Percentiles rank a stretch among this genome's conserved stretches.
phyloP scores from a whole-genome alignment of 2,797 vertebrate genomes.

The Momotus momota region DNA sequence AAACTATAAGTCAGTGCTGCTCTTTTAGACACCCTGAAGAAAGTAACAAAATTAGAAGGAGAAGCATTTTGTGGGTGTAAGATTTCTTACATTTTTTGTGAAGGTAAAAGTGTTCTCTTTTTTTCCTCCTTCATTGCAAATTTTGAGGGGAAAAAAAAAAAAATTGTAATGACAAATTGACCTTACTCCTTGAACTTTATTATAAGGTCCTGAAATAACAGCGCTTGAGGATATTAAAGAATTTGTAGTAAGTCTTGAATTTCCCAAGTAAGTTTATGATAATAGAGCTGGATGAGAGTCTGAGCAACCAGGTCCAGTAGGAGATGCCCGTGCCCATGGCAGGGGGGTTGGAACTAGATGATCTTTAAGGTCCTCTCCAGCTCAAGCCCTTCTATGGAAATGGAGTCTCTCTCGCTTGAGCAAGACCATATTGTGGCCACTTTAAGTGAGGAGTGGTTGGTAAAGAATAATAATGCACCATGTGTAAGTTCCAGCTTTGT shows the following conservation, averaged over 20 bases:
- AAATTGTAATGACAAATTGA: rapidly evolving
- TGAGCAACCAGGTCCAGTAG: too few species aligned
- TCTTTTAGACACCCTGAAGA: not conserved
- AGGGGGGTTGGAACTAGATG: too few species aligned
- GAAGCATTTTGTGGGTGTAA: not conserved
- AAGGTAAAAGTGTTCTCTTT: not conserved
- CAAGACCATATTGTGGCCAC: not conserved
- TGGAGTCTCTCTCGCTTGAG: not conserved
- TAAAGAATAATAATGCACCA: not conserved
- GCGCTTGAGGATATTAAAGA: not conserved
- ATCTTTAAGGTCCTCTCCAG: too few species aligned
- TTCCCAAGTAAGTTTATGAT: not conserved
- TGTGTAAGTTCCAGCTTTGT: not conserved
- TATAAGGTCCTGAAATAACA: not conserved
- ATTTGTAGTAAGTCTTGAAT: not conserved
- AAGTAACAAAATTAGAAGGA: not conserved
- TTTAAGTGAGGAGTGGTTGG: not conserved
- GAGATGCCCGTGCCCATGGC: too few species aligned
- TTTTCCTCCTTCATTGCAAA: not conserved
- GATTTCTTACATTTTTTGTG: not conserved
- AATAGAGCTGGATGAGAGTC: not conserved
- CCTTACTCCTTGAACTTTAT: not conserved
- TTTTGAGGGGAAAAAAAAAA: not conserved
- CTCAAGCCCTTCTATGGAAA: too few species aligned
- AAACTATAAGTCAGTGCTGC: not conserved